Evolutionary conservation across 2,888 invertebrate genomes (phyloP).

Genomic region (Gnatocerus cornutus): DNA sequence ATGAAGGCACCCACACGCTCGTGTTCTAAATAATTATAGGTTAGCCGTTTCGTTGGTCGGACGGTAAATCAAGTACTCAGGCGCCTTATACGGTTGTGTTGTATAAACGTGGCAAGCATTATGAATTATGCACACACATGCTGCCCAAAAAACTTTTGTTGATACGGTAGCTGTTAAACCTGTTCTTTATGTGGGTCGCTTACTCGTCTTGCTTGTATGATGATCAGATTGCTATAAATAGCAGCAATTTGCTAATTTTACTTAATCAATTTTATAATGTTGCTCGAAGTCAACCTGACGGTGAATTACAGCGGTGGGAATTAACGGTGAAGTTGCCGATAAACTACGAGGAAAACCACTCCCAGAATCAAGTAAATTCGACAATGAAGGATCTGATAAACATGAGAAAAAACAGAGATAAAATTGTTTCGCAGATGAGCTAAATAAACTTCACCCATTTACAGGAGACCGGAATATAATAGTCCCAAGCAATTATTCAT

Average conservation of each 20-base stretch:
- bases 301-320: too few species aligned
- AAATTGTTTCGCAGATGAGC: too few species aligned
- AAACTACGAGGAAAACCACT: too few species aligned
- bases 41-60: constrained; percentile 25
- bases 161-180: constrained; percentile 46
- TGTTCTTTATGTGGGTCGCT: constrained; percentile 44
- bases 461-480: too few species aligned
- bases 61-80: constrained; percentile 38
- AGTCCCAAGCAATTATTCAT: too few species aligned
- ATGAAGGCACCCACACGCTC: constrained; percentile 45
- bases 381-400: too few species aligned
- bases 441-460: too few species aligned
- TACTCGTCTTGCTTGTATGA: constrained; percentile 32
- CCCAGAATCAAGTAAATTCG: too few species aligned
- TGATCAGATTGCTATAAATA: constrained; percentile 41
- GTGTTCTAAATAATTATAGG: constrained; percentile 41
- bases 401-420: too few species aligned
- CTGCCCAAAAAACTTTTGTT: constrained; percentile 38
- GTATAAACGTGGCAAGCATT: constrained; percentile 33
- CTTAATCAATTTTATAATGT: neutral
- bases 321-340: too few species aligned
- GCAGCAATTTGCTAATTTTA: constrained; percentile 37
- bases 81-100: constrained; percentile 32
- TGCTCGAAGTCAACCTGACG: too few species aligned
- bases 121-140: constrained; percentile 43